These are phyloP conservation scores for Galbula dea DNA, from an alignment of 2,113 vertebrate species.

Conservation along the genomic window DNA sequence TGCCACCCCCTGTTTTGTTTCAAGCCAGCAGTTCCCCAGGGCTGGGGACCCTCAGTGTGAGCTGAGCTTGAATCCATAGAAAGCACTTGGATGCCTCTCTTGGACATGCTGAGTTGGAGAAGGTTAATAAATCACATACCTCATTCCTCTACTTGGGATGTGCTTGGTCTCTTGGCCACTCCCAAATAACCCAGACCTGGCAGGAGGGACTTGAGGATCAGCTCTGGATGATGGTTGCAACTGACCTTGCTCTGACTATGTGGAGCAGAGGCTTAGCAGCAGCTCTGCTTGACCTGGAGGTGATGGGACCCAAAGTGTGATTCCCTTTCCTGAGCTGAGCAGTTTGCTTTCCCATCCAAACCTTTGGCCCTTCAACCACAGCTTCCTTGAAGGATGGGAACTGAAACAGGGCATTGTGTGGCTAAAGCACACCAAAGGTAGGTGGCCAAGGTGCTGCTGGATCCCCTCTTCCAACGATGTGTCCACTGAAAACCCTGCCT, in stretches of 20 bases:
- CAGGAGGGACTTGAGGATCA: background rate
- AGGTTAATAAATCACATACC: slow-evolving; percentile 9
- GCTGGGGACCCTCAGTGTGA: background rate
- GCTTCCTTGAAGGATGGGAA: background rate
- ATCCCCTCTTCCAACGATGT: background rate
- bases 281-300: background rate
- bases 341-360: background rate
- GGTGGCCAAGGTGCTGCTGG: too few relatives aligned
- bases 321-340: background rate
- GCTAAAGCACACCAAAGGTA: background rate
- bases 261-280: background rate
- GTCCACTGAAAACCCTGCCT: background rate
- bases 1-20: accelerated
- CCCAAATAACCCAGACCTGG: accelerated
- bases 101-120: accelerated
- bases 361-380: accelerated
- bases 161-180: background rate
- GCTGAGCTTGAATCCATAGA: background rate
- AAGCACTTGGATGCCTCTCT: background rate
- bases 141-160: accelerated
- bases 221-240: background rate
- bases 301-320: accelerated
- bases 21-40: background rate
- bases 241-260: background rate
- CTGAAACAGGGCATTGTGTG: accelerated